Base-by-base conservation (phyloP, 1,140 invertebrate genomes). In the Formica exsecta region DNA sequence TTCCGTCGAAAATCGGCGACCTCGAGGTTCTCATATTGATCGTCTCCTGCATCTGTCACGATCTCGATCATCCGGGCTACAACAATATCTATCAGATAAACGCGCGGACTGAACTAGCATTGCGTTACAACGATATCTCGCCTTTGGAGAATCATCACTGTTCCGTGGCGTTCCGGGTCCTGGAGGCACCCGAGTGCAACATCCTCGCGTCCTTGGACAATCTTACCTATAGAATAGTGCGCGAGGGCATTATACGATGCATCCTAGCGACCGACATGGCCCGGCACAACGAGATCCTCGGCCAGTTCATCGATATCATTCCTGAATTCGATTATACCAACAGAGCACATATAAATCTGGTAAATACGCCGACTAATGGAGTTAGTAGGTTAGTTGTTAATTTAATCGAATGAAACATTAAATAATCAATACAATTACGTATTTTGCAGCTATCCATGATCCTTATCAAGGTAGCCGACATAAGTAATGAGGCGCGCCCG, bases 81-180 rank as follows among this genome's bases (percentile, higher is more conserved):
- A 98, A 98, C 94, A 98, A 98, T 91, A 97, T 98, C 85, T 98
- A 98, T 95, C 98, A 98, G 95, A 98, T 98, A 89, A 98, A 98
- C 93, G 98, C 98, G 32, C 96, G 97, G 85, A 98, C 98, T 8
- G 98, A 98, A 92, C 94, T 98, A 87, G 98, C 98, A 9, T 96
- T 98, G 70, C 96, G 98, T 54, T 98, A 98, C 95, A 98, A 98
- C 94, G 98, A 98, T 95, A 98, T 98, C 87, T 98, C 98, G 62
- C 98, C 98, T 1, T 94, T 98, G 89, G 98, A 98, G 93, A 98
- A 98, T 95, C 98, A 98, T 94, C 98, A 98, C 92, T 98, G 98
- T 93, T 98, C 98, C 41, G 97, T 98, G 64, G 97, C 98, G 13
- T 98, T 98, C 94, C 96, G 97, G 44, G 97, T 98, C 59, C 95